Percentiles rank a stretch among this genome's conserved stretches.
phyloP scores from a whole-genome alignment of 2,888 invertebrate species.

The Bugulina stolonifera region DNA sequence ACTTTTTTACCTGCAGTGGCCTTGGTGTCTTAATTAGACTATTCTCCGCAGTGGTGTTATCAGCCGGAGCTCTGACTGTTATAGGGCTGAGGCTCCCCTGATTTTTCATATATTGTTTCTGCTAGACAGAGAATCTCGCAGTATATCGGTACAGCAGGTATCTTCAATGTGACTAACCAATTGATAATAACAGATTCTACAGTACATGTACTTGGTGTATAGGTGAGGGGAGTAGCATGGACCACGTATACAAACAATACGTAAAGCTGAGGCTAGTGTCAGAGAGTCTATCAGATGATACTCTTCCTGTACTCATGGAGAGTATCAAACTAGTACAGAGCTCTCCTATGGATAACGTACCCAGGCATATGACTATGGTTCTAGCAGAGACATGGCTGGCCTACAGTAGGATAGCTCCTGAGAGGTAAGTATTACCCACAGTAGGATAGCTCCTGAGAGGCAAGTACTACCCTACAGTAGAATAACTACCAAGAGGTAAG shows the following conservation, averaged over 20 bases:
- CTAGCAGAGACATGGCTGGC: constrained; percentile 10
- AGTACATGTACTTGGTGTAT: no score
- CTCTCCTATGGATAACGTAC: background rate
- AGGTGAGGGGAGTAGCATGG: background rate
- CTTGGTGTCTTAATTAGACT: no score
- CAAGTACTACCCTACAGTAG: no score
- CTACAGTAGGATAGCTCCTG: constrained; percentile 18
- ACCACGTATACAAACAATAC: constrained; percentile 5
- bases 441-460: constrained; percentile 11
- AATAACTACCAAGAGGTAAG: no score
- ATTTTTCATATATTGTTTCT: no score
- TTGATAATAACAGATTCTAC: no score
- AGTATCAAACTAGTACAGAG: background rate
- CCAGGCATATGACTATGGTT: constrained; percentile 1
- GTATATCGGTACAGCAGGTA: no score
- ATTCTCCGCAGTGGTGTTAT: no score
- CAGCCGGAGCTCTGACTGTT: no score
- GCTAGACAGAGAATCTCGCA: no score
- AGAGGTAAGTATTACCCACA: background rate
- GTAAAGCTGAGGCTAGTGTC: background rate
- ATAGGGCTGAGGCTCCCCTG: no score
- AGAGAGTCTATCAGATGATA: constrained; percentile 10
- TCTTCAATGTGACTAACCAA: no score
- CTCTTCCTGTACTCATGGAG: constrained; percentile 10
- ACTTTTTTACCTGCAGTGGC: background rate